These are phyloP conservation scores for Calidris pygmaea DNA, from an alignment of 2,113 vertebrate species.

Conservation along the genomic window DNA sequence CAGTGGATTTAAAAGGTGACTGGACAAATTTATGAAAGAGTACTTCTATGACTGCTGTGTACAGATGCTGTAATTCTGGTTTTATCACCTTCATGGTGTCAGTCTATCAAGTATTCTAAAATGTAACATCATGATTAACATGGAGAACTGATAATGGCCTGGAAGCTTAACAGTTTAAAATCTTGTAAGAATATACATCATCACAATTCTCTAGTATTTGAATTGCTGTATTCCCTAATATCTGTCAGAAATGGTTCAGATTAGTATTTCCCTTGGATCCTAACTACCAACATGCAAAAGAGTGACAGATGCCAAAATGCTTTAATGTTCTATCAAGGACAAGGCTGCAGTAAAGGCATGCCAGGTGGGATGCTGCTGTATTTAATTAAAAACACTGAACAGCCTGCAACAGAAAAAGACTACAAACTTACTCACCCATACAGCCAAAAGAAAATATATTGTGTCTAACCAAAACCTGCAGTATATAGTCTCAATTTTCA, in stretches of 20 bases:
- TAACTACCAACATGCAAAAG: background rate
- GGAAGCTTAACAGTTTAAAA: background rate
- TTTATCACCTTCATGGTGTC: background rate
- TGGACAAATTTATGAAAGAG: background rate
- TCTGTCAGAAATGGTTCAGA: background rate
- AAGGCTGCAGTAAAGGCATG: background rate
- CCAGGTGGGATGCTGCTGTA: background rate
- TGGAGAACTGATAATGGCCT: background rate
- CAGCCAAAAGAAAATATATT: background rate
- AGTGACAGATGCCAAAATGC: background rate
- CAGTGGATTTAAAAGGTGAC: background rate
- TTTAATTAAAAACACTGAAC: background rate
- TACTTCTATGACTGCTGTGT: background rate
- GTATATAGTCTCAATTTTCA: background rate
- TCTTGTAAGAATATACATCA: background rate
- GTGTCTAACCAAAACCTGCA: background rate
- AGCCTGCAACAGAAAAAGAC: background rate
- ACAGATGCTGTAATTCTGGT: background rate
- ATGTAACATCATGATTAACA: background rate
- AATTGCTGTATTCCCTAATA: background rate
- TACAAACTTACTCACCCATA: background rate
- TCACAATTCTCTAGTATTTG: background rate
- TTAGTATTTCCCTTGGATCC: background rate
- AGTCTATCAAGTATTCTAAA: background rate
- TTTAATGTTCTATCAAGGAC: background rate